A percentile compares a stretch with the other conserved stretches of the same genome.
These are phyloP conservation scores for Helicolenus hilgendorfi DNA, from an alignment of 2,797 vertebrate species.

Conservation along the genomic window DNA sequence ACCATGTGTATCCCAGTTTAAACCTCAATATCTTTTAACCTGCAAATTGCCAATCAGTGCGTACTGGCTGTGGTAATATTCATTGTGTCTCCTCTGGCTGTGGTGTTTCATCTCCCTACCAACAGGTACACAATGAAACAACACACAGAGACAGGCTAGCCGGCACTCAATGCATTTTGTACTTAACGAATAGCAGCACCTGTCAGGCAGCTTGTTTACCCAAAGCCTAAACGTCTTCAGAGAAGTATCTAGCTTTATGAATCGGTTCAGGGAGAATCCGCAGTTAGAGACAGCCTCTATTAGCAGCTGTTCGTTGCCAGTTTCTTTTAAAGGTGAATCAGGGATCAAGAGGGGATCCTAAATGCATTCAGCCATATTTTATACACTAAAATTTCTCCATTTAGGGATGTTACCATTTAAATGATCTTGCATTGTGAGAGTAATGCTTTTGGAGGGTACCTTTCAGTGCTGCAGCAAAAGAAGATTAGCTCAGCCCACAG, in stretches of 20 bases:
- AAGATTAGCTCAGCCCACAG: conserved; percentile 61
- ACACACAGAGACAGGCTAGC: not conserved
- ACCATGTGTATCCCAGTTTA: not conserved
- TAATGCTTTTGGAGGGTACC: conserved; percentile 1
- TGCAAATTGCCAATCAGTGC: not conserved
- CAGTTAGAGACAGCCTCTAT: not conserved
- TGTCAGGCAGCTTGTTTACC: conserved; percentile 31
- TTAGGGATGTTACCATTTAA: conserved; percentile 38
- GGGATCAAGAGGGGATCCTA: not conserved
- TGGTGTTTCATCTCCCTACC: not conserved
- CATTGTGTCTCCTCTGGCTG: not conserved
- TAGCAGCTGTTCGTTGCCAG: not conserved
- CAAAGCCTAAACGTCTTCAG: not conserved
- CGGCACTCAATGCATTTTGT: conserved; percentile 13
- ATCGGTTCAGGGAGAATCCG: conserved; percentile 6
- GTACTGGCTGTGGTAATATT: not conserved
- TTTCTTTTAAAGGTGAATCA: conserved; percentile 13
- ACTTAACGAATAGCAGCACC: conserved; percentile 1
- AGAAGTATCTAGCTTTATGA: not conserved
- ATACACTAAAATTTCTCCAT: conserved; percentile 10
- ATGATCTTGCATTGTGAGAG: conserved; percentile 13
- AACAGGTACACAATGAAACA: conserved; percentile 3
- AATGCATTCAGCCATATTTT: conserved; percentile 14
- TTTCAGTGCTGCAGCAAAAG: conserved; percentile 51
- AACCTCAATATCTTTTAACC: not conserved